Conservation (phyloP, 2,888 invertebrate genomes). For the Schizotus pectinicornis region DNA sequence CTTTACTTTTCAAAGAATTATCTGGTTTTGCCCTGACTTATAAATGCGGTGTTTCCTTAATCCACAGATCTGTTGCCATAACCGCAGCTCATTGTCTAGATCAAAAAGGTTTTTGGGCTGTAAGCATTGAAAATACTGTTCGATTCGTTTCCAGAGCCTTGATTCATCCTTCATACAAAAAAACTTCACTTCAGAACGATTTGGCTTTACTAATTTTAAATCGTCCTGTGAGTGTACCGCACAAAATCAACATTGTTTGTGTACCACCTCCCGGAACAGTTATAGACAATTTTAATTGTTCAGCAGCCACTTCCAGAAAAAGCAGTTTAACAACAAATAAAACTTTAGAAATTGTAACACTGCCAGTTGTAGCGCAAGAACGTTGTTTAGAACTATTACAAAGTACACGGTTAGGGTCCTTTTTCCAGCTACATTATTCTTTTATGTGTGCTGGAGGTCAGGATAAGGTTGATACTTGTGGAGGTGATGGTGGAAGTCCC, state of each 20-base stretch:
- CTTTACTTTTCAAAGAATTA: constrained; percentile 65
- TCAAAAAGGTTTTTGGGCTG: constrained; percentile 34
- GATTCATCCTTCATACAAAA: constrained; percentile 45
- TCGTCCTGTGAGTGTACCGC: constrained; percentile 40
- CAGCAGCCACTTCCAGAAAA: constrained; percentile 48
- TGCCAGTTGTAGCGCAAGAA: constrained; percentile 67
- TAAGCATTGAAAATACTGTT: constrained; percentile 32
- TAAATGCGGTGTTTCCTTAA: constrained; percentile 55
- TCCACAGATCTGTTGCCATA: constrained; percentile 50
- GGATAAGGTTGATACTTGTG: constrained; percentile 68
- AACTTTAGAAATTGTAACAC: constrained; percentile 71
- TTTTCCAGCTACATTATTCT: constrained; percentile 68
- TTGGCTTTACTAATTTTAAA: constrained; percentile 50
- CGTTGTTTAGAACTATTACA: constrained; percentile 67
- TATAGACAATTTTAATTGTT: constrained; percentile 37
- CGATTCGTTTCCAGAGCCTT: constrained; percentile 42
- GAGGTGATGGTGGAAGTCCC: constrained; percentile 60
- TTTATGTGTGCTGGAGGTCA: constrained; percentile 68
- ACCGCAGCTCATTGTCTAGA: constrained; percentile 52
- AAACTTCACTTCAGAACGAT: constrained; percentile 46
- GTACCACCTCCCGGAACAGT: constrained; percentile 38
- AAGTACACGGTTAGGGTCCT: constrained; percentile 66
- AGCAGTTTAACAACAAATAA: constrained; percentile 40
- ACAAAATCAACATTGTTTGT: constrained; percentile 48
- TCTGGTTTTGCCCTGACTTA: constrained; percentile 50